phyloP scores from a whole-genome alignment of 53 echinoderm and acorn worm genomes.

The Temnopleurus reevesii region DNA sequence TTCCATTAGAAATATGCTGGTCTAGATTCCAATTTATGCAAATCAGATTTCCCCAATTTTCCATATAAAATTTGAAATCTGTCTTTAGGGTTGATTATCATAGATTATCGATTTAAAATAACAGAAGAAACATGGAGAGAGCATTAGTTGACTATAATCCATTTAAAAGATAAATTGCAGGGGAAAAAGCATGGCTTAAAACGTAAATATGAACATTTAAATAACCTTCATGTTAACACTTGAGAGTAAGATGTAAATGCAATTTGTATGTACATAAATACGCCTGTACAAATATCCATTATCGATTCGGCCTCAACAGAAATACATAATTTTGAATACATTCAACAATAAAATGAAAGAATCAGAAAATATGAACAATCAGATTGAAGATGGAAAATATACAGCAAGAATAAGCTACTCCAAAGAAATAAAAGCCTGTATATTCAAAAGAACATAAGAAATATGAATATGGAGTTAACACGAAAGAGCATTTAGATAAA shows the following conservation, averaged over 20 bases:
- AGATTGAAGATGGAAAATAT: not conserved
- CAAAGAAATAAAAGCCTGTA: not conserved
- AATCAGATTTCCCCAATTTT: too few species aligned
- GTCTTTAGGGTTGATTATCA: too few species aligned
- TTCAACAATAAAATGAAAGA: constrained; percentile 56
- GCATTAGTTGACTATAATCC: too few species aligned
- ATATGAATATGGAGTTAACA: not conserved
- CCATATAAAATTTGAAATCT: too few species aligned
- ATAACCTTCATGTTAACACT: not conserved
- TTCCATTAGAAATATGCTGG: too few species aligned
- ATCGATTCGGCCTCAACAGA: not conserved
- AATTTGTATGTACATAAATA: not conserved
- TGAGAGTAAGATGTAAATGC: too few species aligned
- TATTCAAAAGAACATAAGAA: not conserved
- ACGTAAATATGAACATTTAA: constrained; percentile 1
- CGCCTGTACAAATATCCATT: not conserved
- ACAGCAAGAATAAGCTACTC: not conserved
- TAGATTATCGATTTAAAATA: too few species aligned
- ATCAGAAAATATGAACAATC: not conserved
- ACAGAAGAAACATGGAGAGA: too few species aligned
- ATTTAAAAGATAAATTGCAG: not conserved
- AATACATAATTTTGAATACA: constrained; percentile 53
- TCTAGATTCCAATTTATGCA: too few species aligned
- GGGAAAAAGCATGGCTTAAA: not conserved
- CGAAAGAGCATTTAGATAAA: constrained; percentile 44